Percentiles rank a stretch among this genome's conserved stretches.
Conservation (phyloP, 2,888 invertebrate species). For the Euphydryas editha region DNA sequence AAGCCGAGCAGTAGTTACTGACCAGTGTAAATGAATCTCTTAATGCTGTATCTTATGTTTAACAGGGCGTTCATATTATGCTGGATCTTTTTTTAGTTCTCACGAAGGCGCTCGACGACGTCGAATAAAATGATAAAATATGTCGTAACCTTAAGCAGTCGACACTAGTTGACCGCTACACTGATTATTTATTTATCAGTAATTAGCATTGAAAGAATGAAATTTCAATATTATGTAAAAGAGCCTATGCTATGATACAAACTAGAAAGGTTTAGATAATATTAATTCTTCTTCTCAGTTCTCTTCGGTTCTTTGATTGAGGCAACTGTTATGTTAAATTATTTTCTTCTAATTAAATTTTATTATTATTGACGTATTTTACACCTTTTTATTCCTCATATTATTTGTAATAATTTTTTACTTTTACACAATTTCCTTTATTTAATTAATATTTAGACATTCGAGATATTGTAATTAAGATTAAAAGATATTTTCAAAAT, state of each 20-base stretch:
- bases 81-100: slow-evolving; percentile 64
- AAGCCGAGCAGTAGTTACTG: slow-evolving; percentile 40
- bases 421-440: no score
- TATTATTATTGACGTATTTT: no score
- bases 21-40: slow-evolving; percentile 35
- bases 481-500: background rate
- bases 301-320: no score
- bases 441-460: no score
- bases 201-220: slow-evolving; percentile 11
- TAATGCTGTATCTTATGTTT: slow-evolving; percentile 17
- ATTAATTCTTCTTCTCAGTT: no score
- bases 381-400: no score
- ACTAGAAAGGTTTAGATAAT: background rate
- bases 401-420: no score
- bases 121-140: slow-evolving; percentile 58
- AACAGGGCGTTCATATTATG: slow-evolving; percentile 43
- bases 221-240: background rate
- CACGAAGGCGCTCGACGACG: slow-evolving; percentile 77
- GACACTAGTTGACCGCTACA: slow-evolving; percentile 62
- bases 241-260: background rate
- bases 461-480: no score
- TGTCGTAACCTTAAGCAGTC: slow-evolving; percentile 67
- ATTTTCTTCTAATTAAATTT: no score
- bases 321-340: no score
- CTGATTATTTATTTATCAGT: slow-evolving; percentile 21